Evolutionary conservation across 2,888 invertebrate species (phyloP), one percentile per base, ranked within the genome.

Genomic region (Agrilus mali): DNA sequence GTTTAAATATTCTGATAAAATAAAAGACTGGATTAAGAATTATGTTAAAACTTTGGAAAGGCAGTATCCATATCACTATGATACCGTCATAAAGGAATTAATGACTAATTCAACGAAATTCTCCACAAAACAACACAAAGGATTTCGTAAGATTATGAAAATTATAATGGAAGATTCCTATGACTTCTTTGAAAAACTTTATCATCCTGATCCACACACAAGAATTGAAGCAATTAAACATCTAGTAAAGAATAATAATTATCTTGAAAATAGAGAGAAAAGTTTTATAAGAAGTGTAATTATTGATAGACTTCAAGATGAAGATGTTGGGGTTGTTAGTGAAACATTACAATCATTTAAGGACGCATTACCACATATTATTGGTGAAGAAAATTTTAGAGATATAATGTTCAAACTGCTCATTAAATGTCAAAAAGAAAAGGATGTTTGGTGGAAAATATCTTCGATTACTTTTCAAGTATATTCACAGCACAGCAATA

Each of bases 21-120:
- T 50, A 7, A 47, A 51, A 41, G 36, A 46, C 3, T 66, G 64
- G 64, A 20, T 64, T 8, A 54, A 48, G 36, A 53, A 64, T 14
- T 68, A 78, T 27, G 55, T 86, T 1, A 71, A 73, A 46, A 73
- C 67, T 17, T 60, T 87, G 2, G 87, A 88, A 62, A 70, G 64
- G 4, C 77, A 78, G 51, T 86, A 87, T 60, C 82, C 88, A 0
- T 67, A 69, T 1, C 74, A 73, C 10, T 87, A 86, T 58, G 86
- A 87, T 55, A 67, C 70, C 38, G 75, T 78, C 36, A 67, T 86
- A 0, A 79, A 80, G 53, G 67, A 70, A 13, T 69, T 78, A 17
- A 71, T 78, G 61, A 48, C 47, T 41, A 51, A 55, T 15, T 35
- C 56, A 12, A 45, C 38, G n/a, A 42, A 47, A 38, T 32, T 45